phyloP scores from a whole-genome alignment of 2,113 vertebrate genomes.

The Typhlomys cinereus region DNA sequence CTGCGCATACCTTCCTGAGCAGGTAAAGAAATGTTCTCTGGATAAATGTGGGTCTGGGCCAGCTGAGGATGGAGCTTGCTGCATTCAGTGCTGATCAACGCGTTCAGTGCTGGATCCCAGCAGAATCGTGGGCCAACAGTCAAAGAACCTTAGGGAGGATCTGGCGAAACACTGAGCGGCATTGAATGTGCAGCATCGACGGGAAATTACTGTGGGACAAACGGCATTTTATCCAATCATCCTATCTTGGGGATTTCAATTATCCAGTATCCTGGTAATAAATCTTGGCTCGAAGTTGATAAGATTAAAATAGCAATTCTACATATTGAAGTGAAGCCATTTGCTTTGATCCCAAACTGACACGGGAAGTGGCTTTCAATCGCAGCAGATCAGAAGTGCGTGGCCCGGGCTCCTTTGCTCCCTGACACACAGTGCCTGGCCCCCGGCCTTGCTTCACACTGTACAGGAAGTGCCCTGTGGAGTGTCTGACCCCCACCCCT shows the following conservation, averaged over 20 bases:
- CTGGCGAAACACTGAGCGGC: neutral
- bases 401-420: too few species aligned
- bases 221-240: neutral
- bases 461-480: too few species aligned
- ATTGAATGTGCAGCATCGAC: too few species aligned
- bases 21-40: neutral
- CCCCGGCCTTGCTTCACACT: too few species aligned
- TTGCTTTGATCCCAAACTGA: neutral
- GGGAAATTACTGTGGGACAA: neutral
- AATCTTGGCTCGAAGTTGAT: constrained; percentile 8
- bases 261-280: neutral
- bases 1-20: neutral
- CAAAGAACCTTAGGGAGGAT: neutral
- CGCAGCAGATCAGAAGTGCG: too few species aligned
- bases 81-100: neutral
- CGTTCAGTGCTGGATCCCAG: too few species aligned
- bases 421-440: fast-evolving
- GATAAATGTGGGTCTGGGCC: neutral
- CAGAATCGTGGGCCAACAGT: too few species aligned
- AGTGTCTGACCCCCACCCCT: neutral
- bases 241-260: neutral
- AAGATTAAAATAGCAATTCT: neutral
- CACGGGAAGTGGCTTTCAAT: neutral
- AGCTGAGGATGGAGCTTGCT: neutral
- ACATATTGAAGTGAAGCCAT: neutral